These are phyloP conservation scores for Thamnophis sirtalis DNA, from an alignment of 2,113 vertebrate genomes.

Conservation along the genomic window DNA sequence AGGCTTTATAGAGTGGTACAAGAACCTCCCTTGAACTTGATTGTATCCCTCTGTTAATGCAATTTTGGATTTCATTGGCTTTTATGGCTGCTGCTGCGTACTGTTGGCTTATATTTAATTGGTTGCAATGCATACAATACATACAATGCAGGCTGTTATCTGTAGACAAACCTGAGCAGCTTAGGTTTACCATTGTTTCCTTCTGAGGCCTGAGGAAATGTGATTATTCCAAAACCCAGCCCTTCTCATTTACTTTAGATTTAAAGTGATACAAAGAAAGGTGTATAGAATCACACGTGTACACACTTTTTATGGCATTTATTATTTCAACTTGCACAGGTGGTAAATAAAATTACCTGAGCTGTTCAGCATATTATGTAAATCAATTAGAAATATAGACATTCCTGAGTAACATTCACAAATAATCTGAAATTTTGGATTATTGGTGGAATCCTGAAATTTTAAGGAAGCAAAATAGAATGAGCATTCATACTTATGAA, in stretches of 20 bases:
- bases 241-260: not conserved
- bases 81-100: no score
- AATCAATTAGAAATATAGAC: not conserved
- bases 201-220: not conserved
- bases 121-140: no score
- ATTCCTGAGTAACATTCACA: not conserved
- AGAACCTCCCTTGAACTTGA: no score
- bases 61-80: no score
- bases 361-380: not conserved
- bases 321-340: not conserved
- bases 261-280: not conserved
- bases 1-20: no score
- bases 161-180: not conserved
- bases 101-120: no score
- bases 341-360: not conserved
- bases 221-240: not conserved
- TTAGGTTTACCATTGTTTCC: not conserved
- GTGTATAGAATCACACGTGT: not conserved
- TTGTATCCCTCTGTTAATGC: no score
- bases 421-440: not conserved
- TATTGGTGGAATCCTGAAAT: not conserved
- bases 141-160: not conserved
- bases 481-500: not conserved
- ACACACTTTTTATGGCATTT: not conserved
- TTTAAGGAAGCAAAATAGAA: not conserved